Evolutionary conservation across 92 coral and sea anemone genomes (phyloP).

Genomic region (Galaxea fascicularis): DNA sequence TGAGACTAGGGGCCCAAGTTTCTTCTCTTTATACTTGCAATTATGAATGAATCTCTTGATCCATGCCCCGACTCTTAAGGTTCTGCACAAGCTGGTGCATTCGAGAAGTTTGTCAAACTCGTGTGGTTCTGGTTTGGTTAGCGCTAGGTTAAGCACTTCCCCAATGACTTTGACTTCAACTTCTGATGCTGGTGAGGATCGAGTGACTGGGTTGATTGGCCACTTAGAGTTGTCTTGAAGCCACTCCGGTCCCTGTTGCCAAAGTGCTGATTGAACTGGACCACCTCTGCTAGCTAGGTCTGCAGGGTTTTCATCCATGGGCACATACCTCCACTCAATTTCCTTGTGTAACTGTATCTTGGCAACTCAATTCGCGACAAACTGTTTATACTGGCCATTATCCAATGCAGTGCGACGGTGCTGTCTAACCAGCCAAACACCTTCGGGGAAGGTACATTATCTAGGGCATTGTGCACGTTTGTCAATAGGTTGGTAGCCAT

Average conservation of each 20-base stretch:
- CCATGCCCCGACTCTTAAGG: slow-evolving; percentile 35
- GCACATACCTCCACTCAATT: slow-evolving; percentile 53
- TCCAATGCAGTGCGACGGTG: slow-evolving; percentile 61
- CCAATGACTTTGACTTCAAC: slow-evolving; percentile 35
- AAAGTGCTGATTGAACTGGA: not conserved
- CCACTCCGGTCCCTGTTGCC: slow-evolving; percentile 38
- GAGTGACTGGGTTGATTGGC: slow-evolving; percentile 31
- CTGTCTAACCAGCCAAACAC: slow-evolving; percentile 52
- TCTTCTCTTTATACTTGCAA: slow-evolving; percentile 16
- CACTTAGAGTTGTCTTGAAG: slow-evolving; percentile 14
- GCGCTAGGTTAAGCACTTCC: slow-evolving; percentile 26
- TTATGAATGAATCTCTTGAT: slow-evolving; percentile 29
- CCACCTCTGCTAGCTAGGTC: slow-evolving; percentile 65
- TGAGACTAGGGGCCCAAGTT: slow-evolving; percentile 22
- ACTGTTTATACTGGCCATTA: slow-evolving; percentile 50
- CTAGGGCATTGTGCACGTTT: slow-evolving; percentile 11
- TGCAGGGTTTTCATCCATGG: slow-evolving; percentile 48
- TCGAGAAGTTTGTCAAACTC: slow-evolving; percentile 33
- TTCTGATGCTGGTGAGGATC: slow-evolving; percentile 16
- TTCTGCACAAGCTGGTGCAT: not conserved
- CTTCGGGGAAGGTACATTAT: not conserved
- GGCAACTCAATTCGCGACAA: slow-evolving; percentile 33
- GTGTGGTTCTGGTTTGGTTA: slow-evolving; percentile 9
- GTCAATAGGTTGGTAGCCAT: slow-evolving; percentile 38
- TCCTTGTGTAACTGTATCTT: slow-evolving; percentile 35